These are phyloP conservation scores for Equus przewalskii DNA, from an alignment of 2,113 vertebrate genomes.

Conservation along the genomic window DNA sequence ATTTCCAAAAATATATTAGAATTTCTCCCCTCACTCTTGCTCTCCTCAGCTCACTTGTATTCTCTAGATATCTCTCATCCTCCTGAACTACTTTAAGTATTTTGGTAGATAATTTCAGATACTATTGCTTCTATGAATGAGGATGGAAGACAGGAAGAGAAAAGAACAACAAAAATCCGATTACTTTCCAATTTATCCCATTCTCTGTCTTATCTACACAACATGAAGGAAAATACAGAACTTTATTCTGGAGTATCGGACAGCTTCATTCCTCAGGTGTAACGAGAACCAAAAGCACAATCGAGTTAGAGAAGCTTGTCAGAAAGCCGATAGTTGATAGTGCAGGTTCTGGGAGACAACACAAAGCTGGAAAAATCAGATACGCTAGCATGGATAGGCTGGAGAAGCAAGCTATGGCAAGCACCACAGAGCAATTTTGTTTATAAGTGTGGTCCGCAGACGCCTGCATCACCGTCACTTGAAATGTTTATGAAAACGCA, in stretches of 20 bases:
- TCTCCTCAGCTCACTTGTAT: not conserved
- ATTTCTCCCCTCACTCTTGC: not conserved
- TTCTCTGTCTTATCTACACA: not conserved
- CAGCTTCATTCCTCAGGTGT: not conserved
- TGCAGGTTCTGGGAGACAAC: not conserved
- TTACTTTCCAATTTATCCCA: not conserved
- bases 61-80: not conserved
- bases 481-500: not conserved
- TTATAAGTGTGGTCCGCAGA: not conserved
- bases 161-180: not conserved
- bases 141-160: not conserved
- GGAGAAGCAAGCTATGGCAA: not conserved
- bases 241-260: not conserved
- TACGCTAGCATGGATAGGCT: too few relatives aligned
- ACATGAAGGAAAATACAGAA: not conserved
- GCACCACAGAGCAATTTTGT: accelerated
- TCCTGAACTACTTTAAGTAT: not conserved
- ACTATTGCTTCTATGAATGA: not conserved
- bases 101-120: not conserved
- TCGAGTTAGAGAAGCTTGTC: not conserved
- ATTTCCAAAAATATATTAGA: not conserved
- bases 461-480: too few relatives aligned
- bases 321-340: accelerated
- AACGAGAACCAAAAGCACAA: not conserved
- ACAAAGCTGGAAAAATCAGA: not conserved